A percentile compares a stretch with the other conserved stretches of the same genome.
phyloP scores from a whole-genome alignment of 2,113 vertebrate species.

The Regulus satrapa region DNA sequence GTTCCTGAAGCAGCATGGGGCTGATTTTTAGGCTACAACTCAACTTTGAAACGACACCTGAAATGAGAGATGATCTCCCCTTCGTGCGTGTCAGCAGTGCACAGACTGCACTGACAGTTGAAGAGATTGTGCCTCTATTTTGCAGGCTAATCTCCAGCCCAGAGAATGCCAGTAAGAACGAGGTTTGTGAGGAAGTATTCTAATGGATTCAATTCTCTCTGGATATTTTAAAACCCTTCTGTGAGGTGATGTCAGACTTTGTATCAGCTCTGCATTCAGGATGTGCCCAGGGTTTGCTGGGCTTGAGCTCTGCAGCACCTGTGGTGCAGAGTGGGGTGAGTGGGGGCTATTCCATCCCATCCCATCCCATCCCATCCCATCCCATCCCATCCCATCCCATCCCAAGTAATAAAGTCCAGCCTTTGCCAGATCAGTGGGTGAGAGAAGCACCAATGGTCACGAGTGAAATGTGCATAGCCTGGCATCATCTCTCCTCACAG shows the following conservation, averaged over 20 bases:
- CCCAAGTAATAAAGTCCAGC: neutral
- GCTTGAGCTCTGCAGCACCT: neutral
- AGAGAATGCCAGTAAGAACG: neutral
- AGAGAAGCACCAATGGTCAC: neutral
- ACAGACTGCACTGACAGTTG: neutral
- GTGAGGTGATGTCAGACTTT: neutral
- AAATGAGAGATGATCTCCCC: neutral
- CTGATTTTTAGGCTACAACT: neutral
- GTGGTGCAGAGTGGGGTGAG: neutral
- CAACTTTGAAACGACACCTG: neutral
- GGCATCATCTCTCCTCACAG: neutral
- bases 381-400: neutral
- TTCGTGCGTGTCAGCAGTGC: neutral
- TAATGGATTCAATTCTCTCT: neutral
- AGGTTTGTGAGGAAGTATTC: neutral
- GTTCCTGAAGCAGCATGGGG: accelerated
- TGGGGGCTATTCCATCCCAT: neutral
- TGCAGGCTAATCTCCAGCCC: neutral
- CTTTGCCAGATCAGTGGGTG: neutral
- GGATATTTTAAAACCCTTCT: neutral
- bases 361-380: neutral
- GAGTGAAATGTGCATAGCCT: neutral
- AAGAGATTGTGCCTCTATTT: neutral
- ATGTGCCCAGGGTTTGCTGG: neutral
- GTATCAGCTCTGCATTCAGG: neutral